A percentile compares a stretch with the other conserved stretches of the same genome.
Conservation (phyloP, 2,797 vertebrate species). For the Parotocinclus haroldoi region DNA sequence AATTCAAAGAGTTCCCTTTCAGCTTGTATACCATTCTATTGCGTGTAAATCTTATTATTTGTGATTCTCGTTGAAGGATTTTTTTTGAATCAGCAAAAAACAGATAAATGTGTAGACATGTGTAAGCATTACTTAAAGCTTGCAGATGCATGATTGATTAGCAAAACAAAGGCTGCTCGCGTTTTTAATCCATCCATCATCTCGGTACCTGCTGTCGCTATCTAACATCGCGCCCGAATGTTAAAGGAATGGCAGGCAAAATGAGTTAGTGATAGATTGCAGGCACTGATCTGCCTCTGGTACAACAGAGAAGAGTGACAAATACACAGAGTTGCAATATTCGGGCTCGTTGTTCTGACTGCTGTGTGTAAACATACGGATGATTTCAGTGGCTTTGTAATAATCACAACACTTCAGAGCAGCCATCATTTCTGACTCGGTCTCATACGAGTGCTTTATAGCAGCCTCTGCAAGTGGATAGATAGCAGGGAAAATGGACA, state of each 20-base stretch:
- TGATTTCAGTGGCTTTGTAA: slow-evolving; percentile 12
- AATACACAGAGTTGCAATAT: slow-evolving; percentile 36
- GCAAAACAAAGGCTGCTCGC: slow-evolving; percentile 4
- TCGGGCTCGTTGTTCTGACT: slow-evolving; percentile 26
- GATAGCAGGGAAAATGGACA: no score
- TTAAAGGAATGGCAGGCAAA: slow-evolving; percentile 35
- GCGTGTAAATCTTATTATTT: no score
- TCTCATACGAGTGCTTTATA: no score
- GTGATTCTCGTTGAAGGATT: no score
- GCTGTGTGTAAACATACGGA: slow-evolving; percentile 16
- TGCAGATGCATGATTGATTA: slow-evolving; percentile 28
- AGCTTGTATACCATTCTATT: no score
- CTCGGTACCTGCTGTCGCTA: slow-evolving; percentile 16
- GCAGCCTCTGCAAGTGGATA: no score
- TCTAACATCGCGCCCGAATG: slow-evolving; percentile 32
- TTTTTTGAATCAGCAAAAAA: no score
- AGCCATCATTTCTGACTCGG: neutral
- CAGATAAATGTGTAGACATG: neutral
- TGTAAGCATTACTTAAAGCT: slow-evolving; percentile 21
- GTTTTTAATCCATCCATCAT: slow-evolving; percentile 34
- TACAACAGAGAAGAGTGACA: slow-evolving; percentile 37
- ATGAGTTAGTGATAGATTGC: slow-evolving; percentile 44
- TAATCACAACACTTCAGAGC: slow-evolving; percentile 8
- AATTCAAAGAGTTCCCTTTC: no score
- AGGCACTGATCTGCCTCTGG: slow-evolving; percentile 5